Evolutionary conservation across 2,888 invertebrate genomes (phyloP).

Genomic region (Rhagonycha fulva): DNA sequence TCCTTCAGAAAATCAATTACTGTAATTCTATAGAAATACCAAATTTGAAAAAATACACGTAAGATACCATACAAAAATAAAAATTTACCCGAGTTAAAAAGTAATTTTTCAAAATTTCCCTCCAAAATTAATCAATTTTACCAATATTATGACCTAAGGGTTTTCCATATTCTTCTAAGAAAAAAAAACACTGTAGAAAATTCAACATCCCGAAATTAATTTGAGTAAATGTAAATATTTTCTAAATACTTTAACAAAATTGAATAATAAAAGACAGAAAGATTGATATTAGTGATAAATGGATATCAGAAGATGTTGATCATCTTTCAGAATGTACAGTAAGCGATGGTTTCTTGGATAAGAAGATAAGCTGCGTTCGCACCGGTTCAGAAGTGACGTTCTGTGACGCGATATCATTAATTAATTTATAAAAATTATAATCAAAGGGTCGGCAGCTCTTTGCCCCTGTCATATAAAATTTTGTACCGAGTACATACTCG

Average conservation of each 20-base stretch:
- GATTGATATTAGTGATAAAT: constrained; percentile 27
- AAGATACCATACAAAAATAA: too few relatives aligned
- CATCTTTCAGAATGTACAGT: constrained; percentile 27
- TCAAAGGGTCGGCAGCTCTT: constrained; percentile 30
- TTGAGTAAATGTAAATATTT: too few relatives aligned
- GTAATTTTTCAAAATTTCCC: too few relatives aligned
- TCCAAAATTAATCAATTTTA: too few relatives aligned
- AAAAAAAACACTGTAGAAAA: too few relatives aligned
- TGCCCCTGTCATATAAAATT: constrained; percentile 27
- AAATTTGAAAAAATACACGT: background rate
- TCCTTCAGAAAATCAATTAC: background rate
- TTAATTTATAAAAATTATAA: constrained; percentile 35
- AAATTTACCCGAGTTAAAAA: too few relatives aligned
- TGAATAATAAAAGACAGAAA: constrained; percentile 26
- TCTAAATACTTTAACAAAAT: constrained; percentile 19
- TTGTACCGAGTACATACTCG: constrained; percentile 14
- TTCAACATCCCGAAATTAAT: too few relatives aligned
- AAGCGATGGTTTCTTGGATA: constrained; percentile 29
- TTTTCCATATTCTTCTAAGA: too few relatives aligned
- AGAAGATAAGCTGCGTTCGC: constrained; percentile 27
- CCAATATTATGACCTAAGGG: too few relatives aligned
- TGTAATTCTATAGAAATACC: background rate
- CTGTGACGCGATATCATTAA: constrained; percentile 30
- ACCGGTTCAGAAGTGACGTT: constrained; percentile 32
- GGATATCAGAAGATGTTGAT: constrained; percentile 30